Base-by-base conservation (phyloP, 2,797 vertebrate species). In the Periparus ater region DNA sequence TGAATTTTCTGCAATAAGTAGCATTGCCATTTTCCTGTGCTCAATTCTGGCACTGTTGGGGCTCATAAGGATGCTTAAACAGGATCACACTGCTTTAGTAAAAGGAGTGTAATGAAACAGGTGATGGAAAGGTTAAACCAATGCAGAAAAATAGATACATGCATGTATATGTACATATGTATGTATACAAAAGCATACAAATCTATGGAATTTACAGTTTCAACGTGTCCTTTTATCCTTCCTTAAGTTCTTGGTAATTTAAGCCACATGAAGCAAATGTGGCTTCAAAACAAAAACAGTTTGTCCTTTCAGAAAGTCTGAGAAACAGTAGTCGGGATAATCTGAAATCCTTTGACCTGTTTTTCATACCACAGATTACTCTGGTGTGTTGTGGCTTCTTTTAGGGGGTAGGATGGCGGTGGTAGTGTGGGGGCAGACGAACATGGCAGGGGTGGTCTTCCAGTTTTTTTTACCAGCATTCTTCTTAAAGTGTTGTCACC, bases 291-390 rank as follows among this genome's bases (percentile, higher is more conserved):
- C 40, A 78, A 38, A 65, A 74, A 17, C 23, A 61, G 26, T 72
- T 78, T 75, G 27, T 82, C 25, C 27, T 87, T 88, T 92, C 67
- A 44, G 40, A 78, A 82, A 51, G 25, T 30, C n/a, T 85, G 67
- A 79, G 51, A 70, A 89, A 14, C 47, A 23, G 36, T 42, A 45
- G 26, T 15, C 36, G 76, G 75, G 19, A 58, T 73, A 58, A 62
- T 81, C 47, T 68, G 51, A 87, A 87, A 85, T 85, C 22, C 16
- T 91, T 82, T 76, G 47, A 22, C 16, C 13, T 61, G 20, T 47
- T 88, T 73, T 76, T 30, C 44, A 25, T 58, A 38, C n/a, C n/a
- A 83, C 40, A 7, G 26, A 34, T 74, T 63, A 63, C 65, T 66
- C 44, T 73, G 66, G 40, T 84, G 32, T 74, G 26, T 57, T 80